These are phyloP conservation scores for Dyspetes luteomarginatus DNA, from an alignment of 2,888 invertebrate genomes.

Conservation along the genomic window DNA sequence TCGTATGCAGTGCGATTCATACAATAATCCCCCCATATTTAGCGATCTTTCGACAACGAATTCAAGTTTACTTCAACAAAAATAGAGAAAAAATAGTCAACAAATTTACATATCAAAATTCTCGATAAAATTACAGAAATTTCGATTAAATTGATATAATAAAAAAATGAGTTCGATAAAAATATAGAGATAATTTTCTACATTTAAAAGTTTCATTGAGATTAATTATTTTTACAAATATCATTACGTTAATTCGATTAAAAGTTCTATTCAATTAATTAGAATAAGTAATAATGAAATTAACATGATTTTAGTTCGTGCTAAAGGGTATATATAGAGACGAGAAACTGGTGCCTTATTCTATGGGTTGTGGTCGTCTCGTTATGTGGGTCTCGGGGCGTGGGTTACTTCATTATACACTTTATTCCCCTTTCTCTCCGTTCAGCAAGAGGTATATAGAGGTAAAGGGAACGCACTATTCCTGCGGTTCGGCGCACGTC, in stretches of 20 bases:
- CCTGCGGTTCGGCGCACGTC: conserved; percentile 45
- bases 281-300: too few species aligned
- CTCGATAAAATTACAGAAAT: background rate
- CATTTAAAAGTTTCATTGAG: background rate
- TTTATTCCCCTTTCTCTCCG: conserved; percentile 52
- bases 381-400: conserved; percentile 44
- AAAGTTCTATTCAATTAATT: too few species aligned
- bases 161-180: too few species aligned
- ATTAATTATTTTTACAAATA: too few species aligned
- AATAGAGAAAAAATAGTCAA: too few species aligned
- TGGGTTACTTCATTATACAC: conserved; percentile 54
- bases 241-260: too few species aligned
- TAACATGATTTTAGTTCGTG: too few species aligned
- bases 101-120: too few species aligned
- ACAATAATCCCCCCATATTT: too few species aligned
- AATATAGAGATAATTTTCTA: background rate
- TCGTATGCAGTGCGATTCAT: background rate
- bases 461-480: conserved; percentile 38
- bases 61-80: too few species aligned
- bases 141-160: background rate
- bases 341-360: background rate
- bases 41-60: too few species aligned
- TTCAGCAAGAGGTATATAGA: conserved; percentile 21
- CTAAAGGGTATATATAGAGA: too few species aligned
- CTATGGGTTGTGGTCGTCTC: conserved; percentile 34